Conservation (phyloP, 2,797 vertebrate species). For the Oceanodroma leucorhoa region DNA sequence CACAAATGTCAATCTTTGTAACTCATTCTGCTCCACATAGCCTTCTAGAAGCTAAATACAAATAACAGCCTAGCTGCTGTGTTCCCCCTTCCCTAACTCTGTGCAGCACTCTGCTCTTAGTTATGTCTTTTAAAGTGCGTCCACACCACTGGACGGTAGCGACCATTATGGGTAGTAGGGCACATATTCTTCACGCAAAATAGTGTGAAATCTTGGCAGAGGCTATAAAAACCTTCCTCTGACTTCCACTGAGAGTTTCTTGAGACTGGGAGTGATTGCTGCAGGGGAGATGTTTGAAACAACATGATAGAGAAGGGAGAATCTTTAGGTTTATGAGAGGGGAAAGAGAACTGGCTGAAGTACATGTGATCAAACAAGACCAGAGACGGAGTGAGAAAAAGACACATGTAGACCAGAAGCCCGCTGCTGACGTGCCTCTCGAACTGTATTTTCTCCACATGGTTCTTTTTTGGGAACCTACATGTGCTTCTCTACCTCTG, state of each 20-base stretch:
- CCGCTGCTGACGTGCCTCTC: background rate
- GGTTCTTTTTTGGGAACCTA: background rate
- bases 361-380: fast-evolving
- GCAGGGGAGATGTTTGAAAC: background rate
- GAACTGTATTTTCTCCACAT: background rate
- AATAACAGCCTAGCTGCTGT: background rate
- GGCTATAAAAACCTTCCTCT: background rate
- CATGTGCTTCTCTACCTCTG: background rate
- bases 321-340: background rate
- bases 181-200: background rate
- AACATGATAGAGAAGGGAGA: background rate
- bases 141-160: no score
- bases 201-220: background rate
- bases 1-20: background rate
- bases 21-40: background rate
- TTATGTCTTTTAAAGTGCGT: background rate
- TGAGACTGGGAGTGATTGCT: background rate
- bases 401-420: background rate
- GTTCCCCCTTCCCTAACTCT: background rate
- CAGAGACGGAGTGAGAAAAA: background rate
- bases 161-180: background rate
- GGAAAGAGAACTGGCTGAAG: background rate
- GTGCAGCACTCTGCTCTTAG: background rate
- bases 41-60: background rate
- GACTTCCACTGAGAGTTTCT: background rate